Percentiles rank a stretch among this genome's conserved stretches.
These are phyloP conservation scores for Drosophila ohnishii DNA, from an alignment of 1,140 invertebrate genomes.

Conservation along the genomic window DNA sequence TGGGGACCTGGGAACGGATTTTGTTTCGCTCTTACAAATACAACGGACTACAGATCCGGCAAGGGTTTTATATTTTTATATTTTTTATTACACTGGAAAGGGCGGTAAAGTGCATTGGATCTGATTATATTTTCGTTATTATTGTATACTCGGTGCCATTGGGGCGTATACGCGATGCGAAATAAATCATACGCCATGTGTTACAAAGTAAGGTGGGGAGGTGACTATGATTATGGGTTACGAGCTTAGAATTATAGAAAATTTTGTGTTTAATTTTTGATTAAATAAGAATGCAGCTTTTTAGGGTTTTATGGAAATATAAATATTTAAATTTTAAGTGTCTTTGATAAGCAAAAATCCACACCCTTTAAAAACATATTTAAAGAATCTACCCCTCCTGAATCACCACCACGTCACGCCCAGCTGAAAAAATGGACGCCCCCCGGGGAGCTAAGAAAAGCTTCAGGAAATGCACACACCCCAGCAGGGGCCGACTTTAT, in stretches of 20 bases:
- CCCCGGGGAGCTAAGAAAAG: background rate
- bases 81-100: constrained; percentile 26
- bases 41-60: constrained; percentile 13
- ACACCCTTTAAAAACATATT: background rate
- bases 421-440: background rate
- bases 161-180: constrained; percentile 54
- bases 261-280: background rate
- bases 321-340: too few species aligned
- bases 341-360: too few species aligned
- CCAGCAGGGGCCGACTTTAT: constrained; percentile 3
- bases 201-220: constrained; percentile 11
- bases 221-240: background rate
- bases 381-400: too few species aligned
- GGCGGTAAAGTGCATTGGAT: constrained; percentile 47
- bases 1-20: constrained; percentile 5
- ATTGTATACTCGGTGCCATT: constrained; percentile 2
- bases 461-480: constrained; percentile 15
- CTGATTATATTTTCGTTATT: constrained; percentile 19
- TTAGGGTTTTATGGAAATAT: too few species aligned
- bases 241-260: background rate
- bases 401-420: constrained; percentile 2
- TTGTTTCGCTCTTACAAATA: constrained; percentile 23
- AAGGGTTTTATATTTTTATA: constrained; percentile 17
- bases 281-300: too few species aligned
- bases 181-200: constrained; percentile 48